These are phyloP conservation scores for Ceratosolen solmsi DNA, from an alignment of 1,140 invertebrate species.

Conservation along the genomic window DNA sequence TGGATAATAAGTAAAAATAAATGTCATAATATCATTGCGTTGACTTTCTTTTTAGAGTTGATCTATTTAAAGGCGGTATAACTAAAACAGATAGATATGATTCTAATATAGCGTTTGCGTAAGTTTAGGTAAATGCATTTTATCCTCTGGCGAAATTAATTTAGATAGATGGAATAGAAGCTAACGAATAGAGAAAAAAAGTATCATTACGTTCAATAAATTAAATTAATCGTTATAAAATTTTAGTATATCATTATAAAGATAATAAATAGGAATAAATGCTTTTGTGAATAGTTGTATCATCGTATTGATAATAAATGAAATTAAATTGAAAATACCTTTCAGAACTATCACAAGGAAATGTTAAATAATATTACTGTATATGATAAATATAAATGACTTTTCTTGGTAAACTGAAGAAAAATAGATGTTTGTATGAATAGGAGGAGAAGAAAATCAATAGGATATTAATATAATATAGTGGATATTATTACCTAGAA, in stretches of 20 bases:
- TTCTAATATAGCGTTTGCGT: neutral
- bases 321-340: neutral
- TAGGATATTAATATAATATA: too few relatives aligned
- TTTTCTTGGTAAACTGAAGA: too few relatives aligned
- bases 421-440: too few relatives aligned
- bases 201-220: neutral
- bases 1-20: neutral
- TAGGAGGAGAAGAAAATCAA: too few relatives aligned
- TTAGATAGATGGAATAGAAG: neutral
- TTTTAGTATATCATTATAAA: neutral
- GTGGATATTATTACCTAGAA: too few relatives aligned
- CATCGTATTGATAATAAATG: neutral
- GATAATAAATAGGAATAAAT: neutral
- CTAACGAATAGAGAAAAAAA: neutral
- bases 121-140: neutral
- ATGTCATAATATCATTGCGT: neutral
- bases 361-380: too few relatives aligned
- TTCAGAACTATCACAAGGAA: neutral
- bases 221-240: neutral
- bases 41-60: neutral
- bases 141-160: neutral
- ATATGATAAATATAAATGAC: too few relatives aligned
- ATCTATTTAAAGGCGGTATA: neutral
- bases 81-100: neutral
- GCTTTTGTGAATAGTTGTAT: neutral